A percentile compares a stretch with the other conserved stretches of the same genome.
These are phyloP conservation scores for Lysiphlebus fabarum DNA, from an alignment of 1,140 invertebrate genomes.

Conservation along the genomic window DNA sequence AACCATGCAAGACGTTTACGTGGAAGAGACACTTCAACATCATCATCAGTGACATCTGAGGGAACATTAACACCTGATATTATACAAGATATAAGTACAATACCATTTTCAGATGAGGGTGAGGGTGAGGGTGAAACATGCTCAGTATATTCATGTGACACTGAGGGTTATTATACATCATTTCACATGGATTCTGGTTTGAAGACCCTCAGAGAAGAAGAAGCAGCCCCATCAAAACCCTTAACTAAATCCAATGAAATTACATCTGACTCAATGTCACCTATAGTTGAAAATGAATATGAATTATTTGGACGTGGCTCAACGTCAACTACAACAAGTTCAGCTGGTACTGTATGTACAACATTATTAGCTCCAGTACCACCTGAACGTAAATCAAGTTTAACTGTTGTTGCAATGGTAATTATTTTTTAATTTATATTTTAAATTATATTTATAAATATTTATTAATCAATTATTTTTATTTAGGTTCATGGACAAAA, in stretches of 20 bases:
- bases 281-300: slow-evolving; percentile 76
- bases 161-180: slow-evolving; percentile 95
- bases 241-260: slow-evolving; percentile 43
- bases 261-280: slow-evolving; percentile 55
- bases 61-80: slow-evolving; percentile 81
- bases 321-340: slow-evolving; percentile 85
- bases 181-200: slow-evolving; percentile 94
- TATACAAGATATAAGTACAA: slow-evolving; percentile 62
- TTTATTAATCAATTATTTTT: not conserved
- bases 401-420: slow-evolving; percentile 54
- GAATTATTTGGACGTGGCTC: slow-evolving; percentile 84
- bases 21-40: slow-evolving; percentile 68
- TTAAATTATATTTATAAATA: not conserved
- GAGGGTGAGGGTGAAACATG: slow-evolving; percentile 89
- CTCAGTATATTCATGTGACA: slow-evolving; percentile 92
- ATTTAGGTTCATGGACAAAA: slow-evolving; percentile 61
- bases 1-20: slow-evolving; percentile 44
- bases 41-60: slow-evolving; percentile 79
- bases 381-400: slow-evolving; percentile 70
- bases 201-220: slow-evolving; percentile 80
- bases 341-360: slow-evolving; percentile 83
- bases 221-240: slow-evolving; percentile 48
- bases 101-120: slow-evolving; percentile 73
- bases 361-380: slow-evolving; percentile 72
- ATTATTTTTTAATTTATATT: slow-evolving; percentile 10